These are phyloP conservation scores for Forpus xanthops DNA, from an alignment of 2,797 vertebrate species.

Conservation along the genomic window DNA sequence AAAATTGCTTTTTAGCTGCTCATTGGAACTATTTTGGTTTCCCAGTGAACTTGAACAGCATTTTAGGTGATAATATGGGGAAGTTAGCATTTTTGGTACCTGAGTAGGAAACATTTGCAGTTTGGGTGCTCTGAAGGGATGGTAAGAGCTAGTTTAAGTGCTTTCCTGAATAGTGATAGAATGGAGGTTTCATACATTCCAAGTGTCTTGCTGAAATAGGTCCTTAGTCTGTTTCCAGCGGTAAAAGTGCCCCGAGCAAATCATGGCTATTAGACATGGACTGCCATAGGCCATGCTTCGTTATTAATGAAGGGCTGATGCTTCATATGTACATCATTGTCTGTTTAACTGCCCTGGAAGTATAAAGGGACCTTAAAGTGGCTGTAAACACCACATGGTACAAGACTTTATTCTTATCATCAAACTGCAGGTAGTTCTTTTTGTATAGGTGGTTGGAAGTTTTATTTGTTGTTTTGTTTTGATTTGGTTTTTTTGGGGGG, in stretches of 20 bases:
- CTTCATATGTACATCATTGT: neutral
- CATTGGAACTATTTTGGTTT: slow-evolving; percentile 41
- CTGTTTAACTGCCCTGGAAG: neutral
- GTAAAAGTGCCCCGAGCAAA: neutral
- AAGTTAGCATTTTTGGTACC: slow-evolving; percentile 15
- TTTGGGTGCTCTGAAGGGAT: neutral
- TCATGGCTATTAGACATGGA: neutral
- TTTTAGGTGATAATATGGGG: slow-evolving; percentile 19
- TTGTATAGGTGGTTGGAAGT: neutral
- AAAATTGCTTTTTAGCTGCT: slow-evolving; percentile 54
- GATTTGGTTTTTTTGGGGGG: neutral
- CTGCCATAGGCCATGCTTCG: rapidly evolving
- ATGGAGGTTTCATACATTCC: neutral
- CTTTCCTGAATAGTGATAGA: neutral
- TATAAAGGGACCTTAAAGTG: neutral
- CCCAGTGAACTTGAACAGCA: slow-evolving; percentile 20
- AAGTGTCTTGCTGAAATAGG: neutral
- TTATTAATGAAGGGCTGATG: neutral
- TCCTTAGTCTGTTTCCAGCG: neutral
- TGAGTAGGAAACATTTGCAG: neutral
- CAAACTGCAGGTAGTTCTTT: neutral
- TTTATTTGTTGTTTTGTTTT: neutral
- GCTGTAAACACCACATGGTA: neutral
- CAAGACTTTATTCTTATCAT: neutral
- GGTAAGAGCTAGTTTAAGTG: neutral